A percentile compares a stretch with the other conserved stretches of the same genome.
Evolutionary conservation across 2,888 invertebrate genomes (phyloP).

Genomic region (Drosophila paucipuncta): DNA sequence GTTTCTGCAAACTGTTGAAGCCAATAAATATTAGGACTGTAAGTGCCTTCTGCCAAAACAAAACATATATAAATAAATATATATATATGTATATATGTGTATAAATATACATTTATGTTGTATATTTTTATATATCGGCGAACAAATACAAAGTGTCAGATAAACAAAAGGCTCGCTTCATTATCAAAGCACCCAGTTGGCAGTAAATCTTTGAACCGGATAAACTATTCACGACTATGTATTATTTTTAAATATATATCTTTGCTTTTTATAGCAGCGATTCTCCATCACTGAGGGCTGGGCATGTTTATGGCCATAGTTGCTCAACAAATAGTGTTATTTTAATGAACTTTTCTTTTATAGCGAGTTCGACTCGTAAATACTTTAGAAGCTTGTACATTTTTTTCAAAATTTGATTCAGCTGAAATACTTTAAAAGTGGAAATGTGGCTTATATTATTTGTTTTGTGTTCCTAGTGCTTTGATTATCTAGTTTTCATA

Average conservation of each 20-base stretch:
- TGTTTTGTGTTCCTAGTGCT: background rate
- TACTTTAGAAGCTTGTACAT: background rate
- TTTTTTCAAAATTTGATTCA: background rate
- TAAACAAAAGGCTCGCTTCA: constrained; percentile 45
- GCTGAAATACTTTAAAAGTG: background rate
- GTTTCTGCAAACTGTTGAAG: constrained; percentile 10
- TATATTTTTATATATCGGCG: background rate
- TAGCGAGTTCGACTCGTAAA: background rate
- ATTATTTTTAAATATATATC: constrained; percentile 23
- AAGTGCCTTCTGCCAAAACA: background rate
- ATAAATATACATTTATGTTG: constrained; percentile 17
- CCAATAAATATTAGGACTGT: constrained; percentile 1
- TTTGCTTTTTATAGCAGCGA: constrained; percentile 43
- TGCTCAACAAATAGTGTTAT: constrained; percentile 8
- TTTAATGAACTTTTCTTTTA: background rate
- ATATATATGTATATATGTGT: background rate
- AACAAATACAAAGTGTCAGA: constrained; percentile 14
- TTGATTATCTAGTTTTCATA: background rate
- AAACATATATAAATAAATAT: background rate
- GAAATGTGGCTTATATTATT: background rate
- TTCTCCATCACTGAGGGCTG: constrained; percentile 13
- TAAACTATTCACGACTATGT: constrained; percentile 34
- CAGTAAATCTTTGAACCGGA: constrained; percentile 43
- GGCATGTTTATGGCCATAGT: constrained; percentile 23
- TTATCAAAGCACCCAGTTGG: constrained; percentile 35